These are phyloP conservation scores for Lepidotrigona ventralis DNA, from an alignment of 1,140 invertebrate genomes.

Conservation along the genomic window DNA sequence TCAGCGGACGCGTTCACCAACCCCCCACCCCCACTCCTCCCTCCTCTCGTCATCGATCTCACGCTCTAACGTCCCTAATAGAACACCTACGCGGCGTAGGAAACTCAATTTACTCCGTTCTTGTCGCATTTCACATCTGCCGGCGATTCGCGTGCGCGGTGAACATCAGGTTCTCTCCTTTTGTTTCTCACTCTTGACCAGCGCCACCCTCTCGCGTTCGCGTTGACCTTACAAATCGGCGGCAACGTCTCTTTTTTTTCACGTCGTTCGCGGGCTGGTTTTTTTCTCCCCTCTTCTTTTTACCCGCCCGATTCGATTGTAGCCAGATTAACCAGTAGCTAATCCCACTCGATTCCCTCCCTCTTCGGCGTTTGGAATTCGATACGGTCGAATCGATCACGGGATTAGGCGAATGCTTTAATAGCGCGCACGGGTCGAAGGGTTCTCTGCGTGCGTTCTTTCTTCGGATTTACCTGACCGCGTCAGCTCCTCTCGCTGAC, in stretches of 20 bases:
- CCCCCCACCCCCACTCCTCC: neutral
- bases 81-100: constrained; percentile 23
- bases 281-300: neutral
- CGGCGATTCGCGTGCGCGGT: constrained; percentile 27
- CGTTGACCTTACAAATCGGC: neutral
- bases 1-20: constrained; percentile 23
- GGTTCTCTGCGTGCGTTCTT: neutral
- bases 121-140: constrained; percentile 16
- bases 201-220: neutral
- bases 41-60: constrained; percentile 16
- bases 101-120: constrained; percentile 30
- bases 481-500: neutral
- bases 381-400: too few species aligned
- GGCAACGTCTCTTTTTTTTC: neutral
- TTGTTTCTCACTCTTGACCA: neutral
- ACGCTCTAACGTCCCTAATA: constrained; percentile 14
- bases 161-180: neutral
- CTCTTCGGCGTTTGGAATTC: too few species aligned
- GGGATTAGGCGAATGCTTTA: neutral
- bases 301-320: neutral
- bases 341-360: too few species aligned
- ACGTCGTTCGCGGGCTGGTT: too few species aligned
- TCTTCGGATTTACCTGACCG: neutral
- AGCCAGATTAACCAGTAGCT: neutral
- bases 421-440: constrained; percentile 1